These are phyloP conservation scores for Dinocampus coccinellae DNA, from an alignment of 2,888 invertebrate species.

Conservation along the genomic window DNA sequence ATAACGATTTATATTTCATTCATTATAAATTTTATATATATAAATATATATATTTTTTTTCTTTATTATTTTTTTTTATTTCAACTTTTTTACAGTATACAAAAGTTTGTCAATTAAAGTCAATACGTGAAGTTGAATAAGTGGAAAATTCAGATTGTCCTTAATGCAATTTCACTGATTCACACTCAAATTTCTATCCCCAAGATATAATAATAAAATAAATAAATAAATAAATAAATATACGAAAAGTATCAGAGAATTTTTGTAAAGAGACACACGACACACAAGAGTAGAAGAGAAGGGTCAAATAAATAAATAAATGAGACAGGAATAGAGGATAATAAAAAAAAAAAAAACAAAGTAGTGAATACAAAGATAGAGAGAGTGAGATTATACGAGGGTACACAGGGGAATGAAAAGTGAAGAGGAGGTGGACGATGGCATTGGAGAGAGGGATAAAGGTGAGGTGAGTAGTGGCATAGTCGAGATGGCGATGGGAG, in stretches of 20 bases:
- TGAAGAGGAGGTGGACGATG: slow-evolving; percentile 35
- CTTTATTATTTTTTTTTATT: no score
- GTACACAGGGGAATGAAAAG: slow-evolving; percentile 40
- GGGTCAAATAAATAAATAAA: slow-evolving; percentile 40
- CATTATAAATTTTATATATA: no score
- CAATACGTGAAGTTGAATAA: slow-evolving; percentile 67
- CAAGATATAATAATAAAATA: slow-evolving; percentile 53
- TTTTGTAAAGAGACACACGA: not conserved
- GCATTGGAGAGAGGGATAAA: slow-evolving; percentile 46
- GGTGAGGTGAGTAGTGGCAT: slow-evolving; percentile 52
- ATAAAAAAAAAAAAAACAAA: slow-evolving; percentile 13
- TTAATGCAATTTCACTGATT: no score
- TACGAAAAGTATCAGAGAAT: no score
- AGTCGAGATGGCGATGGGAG: slow-evolving; percentile 46
- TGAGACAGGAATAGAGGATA: not conserved
- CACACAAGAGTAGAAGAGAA: slow-evolving; percentile 30
- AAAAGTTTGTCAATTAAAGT: slow-evolving; percentile 68
- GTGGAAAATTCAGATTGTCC: slow-evolving; percentile 35
- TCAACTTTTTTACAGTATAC: no score
- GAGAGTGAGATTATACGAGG: slow-evolving; percentile 36
- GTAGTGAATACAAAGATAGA: slow-evolving; percentile 36
- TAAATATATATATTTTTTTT: not conserved
- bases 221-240: no score
- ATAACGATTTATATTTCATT: no score
- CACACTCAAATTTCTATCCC: not conserved